Conservation (phyloP, 2,113 vertebrate species). For the Syngnathus scovelli region DNA sequence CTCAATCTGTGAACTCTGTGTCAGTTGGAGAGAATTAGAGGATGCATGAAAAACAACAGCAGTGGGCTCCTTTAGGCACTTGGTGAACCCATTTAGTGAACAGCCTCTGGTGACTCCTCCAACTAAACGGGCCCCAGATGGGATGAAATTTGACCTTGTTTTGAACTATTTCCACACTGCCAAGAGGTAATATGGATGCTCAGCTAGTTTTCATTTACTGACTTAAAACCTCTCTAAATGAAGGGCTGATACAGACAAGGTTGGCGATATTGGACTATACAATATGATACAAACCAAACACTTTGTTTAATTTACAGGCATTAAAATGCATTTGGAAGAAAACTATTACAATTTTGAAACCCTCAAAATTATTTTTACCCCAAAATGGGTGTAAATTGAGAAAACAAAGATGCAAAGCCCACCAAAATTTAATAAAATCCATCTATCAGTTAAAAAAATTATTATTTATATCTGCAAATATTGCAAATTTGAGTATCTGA, state of each 20-base stretch:
- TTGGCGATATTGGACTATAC: too few species aligned
- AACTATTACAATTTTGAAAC: too few species aligned
- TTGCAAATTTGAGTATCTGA: too few species aligned
- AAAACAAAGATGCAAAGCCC: too few species aligned
- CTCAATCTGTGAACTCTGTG: constrained; percentile 6
- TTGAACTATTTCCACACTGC: constrained; percentile 41
- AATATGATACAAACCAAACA: background rate
- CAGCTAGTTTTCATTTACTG: constrained; percentile 34
- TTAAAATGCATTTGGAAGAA: too few species aligned
- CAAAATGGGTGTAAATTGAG: too few species aligned
- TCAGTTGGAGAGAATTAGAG: constrained; percentile 15
- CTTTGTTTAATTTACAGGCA: too few species aligned
- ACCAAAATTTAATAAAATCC: too few species aligned
- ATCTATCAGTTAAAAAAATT: too few species aligned
- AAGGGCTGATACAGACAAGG: constrained; percentile 1
- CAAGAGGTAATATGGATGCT: constrained; percentile 42
- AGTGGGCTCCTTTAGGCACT: constrained; percentile 46
- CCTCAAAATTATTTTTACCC: too few species aligned
- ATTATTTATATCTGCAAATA: too few species aligned
- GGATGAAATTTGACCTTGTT: constrained; percentile 52
- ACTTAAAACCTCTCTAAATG: constrained; percentile 21
- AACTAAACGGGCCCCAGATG: constrained; percentile 57
- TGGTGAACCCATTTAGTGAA: constrained; percentile 60
- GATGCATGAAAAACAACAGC: constrained; percentile 30
- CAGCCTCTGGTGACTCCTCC: constrained; percentile 52